phyloP scores from a whole-genome alignment of 2,113 vertebrate species.

The Leucosticte australis region DNA sequence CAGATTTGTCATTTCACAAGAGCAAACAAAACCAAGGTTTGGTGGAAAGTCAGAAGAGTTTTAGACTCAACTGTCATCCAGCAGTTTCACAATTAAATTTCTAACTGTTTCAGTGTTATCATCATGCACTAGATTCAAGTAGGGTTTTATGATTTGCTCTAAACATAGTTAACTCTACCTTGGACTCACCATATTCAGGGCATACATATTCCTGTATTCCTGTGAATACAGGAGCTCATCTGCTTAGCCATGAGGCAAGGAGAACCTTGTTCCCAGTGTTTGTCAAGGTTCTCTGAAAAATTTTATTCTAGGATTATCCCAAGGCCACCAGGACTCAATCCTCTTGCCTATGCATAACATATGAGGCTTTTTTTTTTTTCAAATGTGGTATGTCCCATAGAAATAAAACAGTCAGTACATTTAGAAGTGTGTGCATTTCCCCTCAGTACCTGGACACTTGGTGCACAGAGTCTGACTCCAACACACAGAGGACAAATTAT shows the following conservation, averaged over 20 bases:
- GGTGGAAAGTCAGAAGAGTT: not conserved
- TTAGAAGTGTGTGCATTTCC: not conserved
- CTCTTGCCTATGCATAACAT: not conserved
- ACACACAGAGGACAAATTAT: not conserved
- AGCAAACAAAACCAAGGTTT: not conserved
- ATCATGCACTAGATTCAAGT: not conserved
- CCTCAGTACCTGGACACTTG: not conserved
- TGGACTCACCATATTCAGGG: not conserved
- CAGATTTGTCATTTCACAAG: not conserved
- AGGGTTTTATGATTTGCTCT: not conserved
- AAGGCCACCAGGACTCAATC: not conserved
- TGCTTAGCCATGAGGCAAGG: not conserved
- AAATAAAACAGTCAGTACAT: not conserved
- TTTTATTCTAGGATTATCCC: not conserved
- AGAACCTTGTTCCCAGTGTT: not conserved
- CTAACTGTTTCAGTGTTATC: not conserved
- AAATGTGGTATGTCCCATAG: accelerated
- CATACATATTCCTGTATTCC: too few relatives aligned
- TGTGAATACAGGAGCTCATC: not conserved
- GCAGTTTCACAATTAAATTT: not conserved
- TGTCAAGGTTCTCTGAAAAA: not conserved
- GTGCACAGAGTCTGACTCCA: not conserved
- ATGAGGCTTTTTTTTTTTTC: not conserved
- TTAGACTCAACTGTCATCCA: not conserved
- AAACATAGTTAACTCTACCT: not conserved